These are phyloP conservation scores for Marmota monax DNA, from an alignment of 2,113 vertebrate species.

Conservation along the genomic window DNA sequence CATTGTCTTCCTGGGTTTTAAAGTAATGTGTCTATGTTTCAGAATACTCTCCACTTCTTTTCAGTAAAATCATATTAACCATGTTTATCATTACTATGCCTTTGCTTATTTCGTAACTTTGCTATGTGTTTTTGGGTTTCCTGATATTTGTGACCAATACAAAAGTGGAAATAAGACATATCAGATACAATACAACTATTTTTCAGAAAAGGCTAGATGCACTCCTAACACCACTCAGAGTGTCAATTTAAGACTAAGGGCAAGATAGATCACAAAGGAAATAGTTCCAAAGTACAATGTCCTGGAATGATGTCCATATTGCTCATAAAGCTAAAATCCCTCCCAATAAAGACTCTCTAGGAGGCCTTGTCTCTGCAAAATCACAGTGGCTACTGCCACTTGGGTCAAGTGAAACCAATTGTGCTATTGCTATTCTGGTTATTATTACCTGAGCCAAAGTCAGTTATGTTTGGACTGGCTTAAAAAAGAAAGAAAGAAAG, in stretches of 20 bases:
- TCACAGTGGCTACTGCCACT: not conserved
- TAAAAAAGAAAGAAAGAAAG: not conserved
- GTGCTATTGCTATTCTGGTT: not conserved
- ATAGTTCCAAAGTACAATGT: not conserved
- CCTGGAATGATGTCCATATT: not conserved
- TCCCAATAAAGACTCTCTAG: not conserved
- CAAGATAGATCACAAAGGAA: not conserved
- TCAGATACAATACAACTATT: not conserved
- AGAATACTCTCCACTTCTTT: not conserved
- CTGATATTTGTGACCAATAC: not conserved
- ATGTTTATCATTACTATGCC: not conserved
- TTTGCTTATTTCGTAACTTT: not conserved
- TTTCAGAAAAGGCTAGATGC: not conserved
- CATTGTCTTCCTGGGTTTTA: not conserved
- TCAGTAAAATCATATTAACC: not conserved
- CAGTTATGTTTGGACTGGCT: not conserved
- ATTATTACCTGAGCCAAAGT: slow-evolving; percentile 1
- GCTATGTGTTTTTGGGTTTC: not conserved
- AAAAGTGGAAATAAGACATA: not conserved
- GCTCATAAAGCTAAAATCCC: not conserved
- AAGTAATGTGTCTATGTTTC: not conserved
- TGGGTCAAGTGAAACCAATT: not conserved
- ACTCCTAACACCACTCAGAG: not conserved
- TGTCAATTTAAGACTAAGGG: not conserved
- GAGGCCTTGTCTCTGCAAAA: not conserved